Percentiles rank a stretch among this genome's conserved stretches.
Conservation (phyloP, 2,888 invertebrate species). For the Chymomyza procnemis region DNA sequence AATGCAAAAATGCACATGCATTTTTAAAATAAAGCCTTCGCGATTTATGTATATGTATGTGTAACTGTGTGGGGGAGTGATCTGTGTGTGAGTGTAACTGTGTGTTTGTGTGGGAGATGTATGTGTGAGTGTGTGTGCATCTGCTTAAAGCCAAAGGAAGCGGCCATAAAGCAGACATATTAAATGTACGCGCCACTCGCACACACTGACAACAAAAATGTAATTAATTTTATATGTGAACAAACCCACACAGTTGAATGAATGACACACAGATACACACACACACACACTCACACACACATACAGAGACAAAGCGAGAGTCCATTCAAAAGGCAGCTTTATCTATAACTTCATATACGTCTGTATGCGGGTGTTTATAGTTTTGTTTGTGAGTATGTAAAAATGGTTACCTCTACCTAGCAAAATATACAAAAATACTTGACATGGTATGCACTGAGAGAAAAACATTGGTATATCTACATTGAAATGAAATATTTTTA, state of each 20-base stretch:
- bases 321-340: not conserved
- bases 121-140: not conserved
- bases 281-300: not conserved
- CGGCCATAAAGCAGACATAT: conserved; percentile 69
- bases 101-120: not conserved
- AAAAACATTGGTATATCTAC: no score
- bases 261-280: not conserved
- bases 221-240: conserved; percentile 70
- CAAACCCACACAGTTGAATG: conserved; percentile 22
- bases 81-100: not conserved
- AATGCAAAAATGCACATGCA: conserved; percentile 57
- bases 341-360: not conserved
- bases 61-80: not conserved
- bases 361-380: not conserved
- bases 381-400: not conserved
- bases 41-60: not conserved
- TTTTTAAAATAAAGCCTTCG: conserved; percentile 12
- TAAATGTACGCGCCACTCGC: conserved; percentile 46
- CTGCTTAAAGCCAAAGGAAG: conserved; percentile 39
- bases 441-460: no score
- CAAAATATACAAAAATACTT: no score
- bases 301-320: not conserved
- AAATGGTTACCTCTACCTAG: not conserved
- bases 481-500: no score
- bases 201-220: conserved; percentile 54